phyloP scores from a whole-genome alignment of 2,888 invertebrate genomes.

The Stenichneumon culpator region DNA sequence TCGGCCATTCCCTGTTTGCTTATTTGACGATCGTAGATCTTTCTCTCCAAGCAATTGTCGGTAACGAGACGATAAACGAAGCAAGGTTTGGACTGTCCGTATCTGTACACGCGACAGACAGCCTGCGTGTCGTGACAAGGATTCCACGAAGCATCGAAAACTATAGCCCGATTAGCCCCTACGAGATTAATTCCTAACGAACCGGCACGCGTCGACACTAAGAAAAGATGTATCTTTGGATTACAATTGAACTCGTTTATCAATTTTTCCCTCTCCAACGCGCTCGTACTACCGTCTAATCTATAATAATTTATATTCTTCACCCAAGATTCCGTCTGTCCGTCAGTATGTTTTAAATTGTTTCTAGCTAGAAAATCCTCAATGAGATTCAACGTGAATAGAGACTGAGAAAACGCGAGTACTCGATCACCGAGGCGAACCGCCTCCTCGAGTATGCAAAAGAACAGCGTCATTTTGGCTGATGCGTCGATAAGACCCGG shows the following conservation, averaged over 20 bases:
- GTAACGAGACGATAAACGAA: conserved; percentile 98
- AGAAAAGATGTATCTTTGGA: conserved; percentile 94
- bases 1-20: conserved; percentile 99
- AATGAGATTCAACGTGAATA: conserved; percentile 97
- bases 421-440: conserved; percentile 95
- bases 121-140: conserved; percentile 99
- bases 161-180: conserved; percentile 98
- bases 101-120: conserved; percentile 95
- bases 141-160: conserved; percentile 99
- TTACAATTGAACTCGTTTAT: conserved; percentile 98
- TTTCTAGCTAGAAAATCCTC: conserved; percentile 96
- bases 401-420: conserved; percentile 97
- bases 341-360: conserved; percentile 86
- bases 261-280: conserved; percentile 96
- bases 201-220: conserved; percentile 98
- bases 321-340: conserved; percentile 92
- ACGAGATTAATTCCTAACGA: conserved; percentile 98
- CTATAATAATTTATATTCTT: conserved; percentile 96
- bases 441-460: conserved; percentile 96
- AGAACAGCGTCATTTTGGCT: conserved; percentile 97
- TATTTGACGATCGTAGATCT: conserved; percentile 99
- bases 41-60: conserved; percentile 98
- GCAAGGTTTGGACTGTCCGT: conserved; percentile 97
- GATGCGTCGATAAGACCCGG: conserved; percentile 97
- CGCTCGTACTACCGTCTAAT: conserved; percentile 97